Evolutionary conservation across 2,797 vertebrate genomes (phyloP), one percentile per base, ranked within the genome.

Genomic region (Pachyuromys duprasi): DNA sequence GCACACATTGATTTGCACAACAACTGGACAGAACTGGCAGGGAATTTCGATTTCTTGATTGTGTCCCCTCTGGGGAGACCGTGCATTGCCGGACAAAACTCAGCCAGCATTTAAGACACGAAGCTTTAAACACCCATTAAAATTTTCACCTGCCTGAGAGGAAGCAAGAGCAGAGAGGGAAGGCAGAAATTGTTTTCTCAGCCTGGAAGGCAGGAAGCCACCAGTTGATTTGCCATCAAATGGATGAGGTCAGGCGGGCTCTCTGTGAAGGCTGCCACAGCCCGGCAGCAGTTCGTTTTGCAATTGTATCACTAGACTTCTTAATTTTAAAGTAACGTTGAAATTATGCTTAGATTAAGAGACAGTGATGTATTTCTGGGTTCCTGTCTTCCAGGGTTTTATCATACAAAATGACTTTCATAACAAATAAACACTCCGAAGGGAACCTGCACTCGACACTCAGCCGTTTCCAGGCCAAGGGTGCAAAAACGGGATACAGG

Each of bases 31-130:
- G 49, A 57, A 4, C 82, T 65, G 75, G 70, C 83, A 84, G 78
- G 82, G 96, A 96, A 97, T 86, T 92, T 80, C 94, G 24, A 28
- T 93, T 97, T 98, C 91, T 87, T 95, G 93, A 92, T 84, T 92
- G 88, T 82, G 79, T 76, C 76, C 91, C 86, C 90, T 79, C 89
- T 87, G 72, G 88, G 80, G 15, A 96, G 13, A 15, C 88, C 28
- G 20, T 11, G 67, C 90, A 28, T 90, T 95, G 79, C 28, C 89
- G 92, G 4, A 84, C 88, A 97, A 96, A 92, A 12, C 78, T 92
- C 76, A 5, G 2, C 53, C 79, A 86, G 53, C 60, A 2, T 79
- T 95, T 95, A 93, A 90, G 81, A 93, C 12, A 39, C 63, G 70
- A 39, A 49, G n/a, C 81, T 87, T 87, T 62, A 93, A 94, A 76